Evolutionary conservation across 1,140 invertebrate genomes (phyloP).

Genomic region (Anoplolepis gracilipes): DNA sequence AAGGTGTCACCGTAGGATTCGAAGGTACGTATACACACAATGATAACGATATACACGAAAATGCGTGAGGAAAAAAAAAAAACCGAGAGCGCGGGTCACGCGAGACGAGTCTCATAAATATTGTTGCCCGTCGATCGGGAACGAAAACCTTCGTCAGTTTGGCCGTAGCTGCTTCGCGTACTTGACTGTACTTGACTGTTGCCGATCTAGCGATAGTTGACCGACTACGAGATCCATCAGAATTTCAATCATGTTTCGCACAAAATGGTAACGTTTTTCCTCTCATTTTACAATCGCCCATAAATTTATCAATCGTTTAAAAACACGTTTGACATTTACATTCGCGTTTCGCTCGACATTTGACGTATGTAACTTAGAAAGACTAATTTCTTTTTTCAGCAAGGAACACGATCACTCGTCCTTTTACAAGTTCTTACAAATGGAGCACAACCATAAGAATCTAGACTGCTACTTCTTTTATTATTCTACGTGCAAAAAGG

Average conservation of each 20-base stretch:
- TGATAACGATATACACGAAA: conserved; percentile 37
- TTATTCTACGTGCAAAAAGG: conserved; percentile 93
- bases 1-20: conserved; percentile 67
- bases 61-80: conserved; percentile 61
- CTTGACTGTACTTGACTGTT: neutral
- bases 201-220: conserved; percentile 3
- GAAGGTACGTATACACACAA: conserved; percentile 56
- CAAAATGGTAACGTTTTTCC: conserved; percentile 81
- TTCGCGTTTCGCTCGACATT: neutral
- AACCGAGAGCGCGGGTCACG: neutral
- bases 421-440: conserved; percentile 83
- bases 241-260: conserved; percentile 80
- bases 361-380: neutral
- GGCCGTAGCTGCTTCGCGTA: conserved; percentile 50
- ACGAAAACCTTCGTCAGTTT: conserved; percentile 26
- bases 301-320: neutral
- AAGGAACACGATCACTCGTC: conserved; percentile 85
- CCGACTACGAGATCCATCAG: no score
- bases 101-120: neutral
- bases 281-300: neutral
- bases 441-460: conserved; percentile 87
- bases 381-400: conserved; percentile 75
- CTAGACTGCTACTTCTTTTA: conserved; percentile 95
- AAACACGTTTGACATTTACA: no score
- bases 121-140: conserved; percentile 41